Percentiles rank a stretch among this genome's conserved stretches.
These are phyloP conservation scores for Smutsia temminckii DNA, from an alignment of 2,797 vertebrate species.

Conservation along the genomic window DNA sequence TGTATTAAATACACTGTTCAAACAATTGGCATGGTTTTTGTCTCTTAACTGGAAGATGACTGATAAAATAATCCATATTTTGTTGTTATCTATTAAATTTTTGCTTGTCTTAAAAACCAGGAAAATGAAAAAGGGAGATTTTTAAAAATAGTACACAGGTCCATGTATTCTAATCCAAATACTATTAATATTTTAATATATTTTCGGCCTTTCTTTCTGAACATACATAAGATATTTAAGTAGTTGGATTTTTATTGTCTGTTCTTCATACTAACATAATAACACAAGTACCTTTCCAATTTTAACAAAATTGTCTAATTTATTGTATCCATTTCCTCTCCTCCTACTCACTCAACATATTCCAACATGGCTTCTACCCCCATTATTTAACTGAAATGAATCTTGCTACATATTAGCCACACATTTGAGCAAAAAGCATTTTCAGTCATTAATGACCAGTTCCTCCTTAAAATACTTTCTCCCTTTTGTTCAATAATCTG, in stretches of 20 bases:
- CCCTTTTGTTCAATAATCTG: neutral
- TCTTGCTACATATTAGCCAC: neutral
- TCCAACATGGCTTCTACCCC: neutral
- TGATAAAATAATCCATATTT: neutral
- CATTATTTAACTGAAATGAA: neutral
- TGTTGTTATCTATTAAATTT: constrained; percentile 19
- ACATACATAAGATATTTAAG: neutral
- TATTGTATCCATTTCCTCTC: neutral
- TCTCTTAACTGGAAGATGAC: neutral
- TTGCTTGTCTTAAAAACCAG: neutral
- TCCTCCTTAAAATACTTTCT: neutral
- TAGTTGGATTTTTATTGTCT: neutral
- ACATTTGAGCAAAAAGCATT: neutral
- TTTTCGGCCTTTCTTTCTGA: neutral
- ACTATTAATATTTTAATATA: neutral
- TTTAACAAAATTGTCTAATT: neutral
- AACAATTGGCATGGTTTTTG: neutral
- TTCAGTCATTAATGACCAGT: neutral
- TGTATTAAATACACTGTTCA: neutral
- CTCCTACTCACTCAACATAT: neutral
- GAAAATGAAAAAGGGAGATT: neutral
- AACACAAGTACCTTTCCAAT: neutral
- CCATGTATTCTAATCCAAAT: neutral
- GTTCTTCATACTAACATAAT: neutral
- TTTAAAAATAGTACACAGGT: neutral